Conservation (phyloP, 2,888 invertebrate genomes). For the Drosophila hamatofila region DNA sequence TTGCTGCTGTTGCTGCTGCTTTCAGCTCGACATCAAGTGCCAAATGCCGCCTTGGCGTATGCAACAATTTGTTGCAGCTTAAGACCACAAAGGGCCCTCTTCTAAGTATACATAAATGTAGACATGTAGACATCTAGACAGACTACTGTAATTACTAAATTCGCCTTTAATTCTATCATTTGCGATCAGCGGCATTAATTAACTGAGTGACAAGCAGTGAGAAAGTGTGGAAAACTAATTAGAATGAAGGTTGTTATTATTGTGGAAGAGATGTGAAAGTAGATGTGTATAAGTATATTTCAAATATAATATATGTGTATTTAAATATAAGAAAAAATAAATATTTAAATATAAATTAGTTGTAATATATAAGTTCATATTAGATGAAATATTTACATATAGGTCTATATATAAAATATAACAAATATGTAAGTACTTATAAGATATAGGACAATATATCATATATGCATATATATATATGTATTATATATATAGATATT, state of each 20-base stretch:
- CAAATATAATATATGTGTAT: neutral
- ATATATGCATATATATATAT: no score
- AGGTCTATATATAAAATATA: no score
- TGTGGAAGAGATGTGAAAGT: neutral
- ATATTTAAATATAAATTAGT: no score
- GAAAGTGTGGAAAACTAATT: neutral
- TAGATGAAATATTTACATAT: no score
- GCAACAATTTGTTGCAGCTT: constrained; percentile 67
- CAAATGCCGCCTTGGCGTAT: constrained; percentile 52
- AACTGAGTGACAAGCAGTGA: neutral
- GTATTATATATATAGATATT: no score
- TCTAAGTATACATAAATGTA: constrained; percentile 9
- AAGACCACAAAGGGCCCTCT: constrained; percentile 10
- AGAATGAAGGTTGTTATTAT: neutral
- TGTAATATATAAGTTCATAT: no score
- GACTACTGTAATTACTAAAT: constrained; percentile 50
- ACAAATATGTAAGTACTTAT: no score
- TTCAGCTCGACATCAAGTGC: constrained; percentile 46
- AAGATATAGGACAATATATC: no score
- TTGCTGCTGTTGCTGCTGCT: constrained; percentile 46
- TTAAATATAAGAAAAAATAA: no score
- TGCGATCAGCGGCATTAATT: constrained; percentile 11
- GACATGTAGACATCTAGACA: neutral
- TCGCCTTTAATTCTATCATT: constrained; percentile 57
- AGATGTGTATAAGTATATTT: neutral